Percentiles rank a stretch among this genome's conserved stretches.
Conservation (phyloP, 1,140 invertebrate genomes). For the Holcopasites calliopsidis region DNA sequence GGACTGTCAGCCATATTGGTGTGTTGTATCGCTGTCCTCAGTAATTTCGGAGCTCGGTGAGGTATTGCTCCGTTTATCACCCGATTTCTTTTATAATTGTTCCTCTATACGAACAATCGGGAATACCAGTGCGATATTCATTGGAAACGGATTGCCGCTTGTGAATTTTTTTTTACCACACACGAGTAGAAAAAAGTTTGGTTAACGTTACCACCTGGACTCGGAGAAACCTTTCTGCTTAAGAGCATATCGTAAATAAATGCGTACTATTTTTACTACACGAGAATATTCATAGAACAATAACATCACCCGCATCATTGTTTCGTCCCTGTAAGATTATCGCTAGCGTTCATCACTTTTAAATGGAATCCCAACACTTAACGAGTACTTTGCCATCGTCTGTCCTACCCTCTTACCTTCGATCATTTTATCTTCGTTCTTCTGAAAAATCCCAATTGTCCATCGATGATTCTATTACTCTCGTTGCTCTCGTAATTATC, state of each 20-base stretch:
- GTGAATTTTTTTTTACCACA: constrained; percentile 52
- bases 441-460: background rate
- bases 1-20: constrained; percentile 79
- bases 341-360: background rate
- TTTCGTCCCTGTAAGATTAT: background rate
- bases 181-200: constrained; percentile 75
- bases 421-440: background rate
- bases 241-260: constrained; percentile 60
- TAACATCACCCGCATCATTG: background rate
- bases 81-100: background rate
- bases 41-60: constrained; percentile 76
- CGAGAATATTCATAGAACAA: background rate
- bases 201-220: constrained; percentile 78
- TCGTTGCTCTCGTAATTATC: background rate
- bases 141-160: background rate
- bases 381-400: constrained; percentile 28
- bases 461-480: background rate
- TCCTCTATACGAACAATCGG: background rate
- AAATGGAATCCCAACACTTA: background rate
- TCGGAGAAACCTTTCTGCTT: constrained; percentile 58
- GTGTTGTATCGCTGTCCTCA: constrained; percentile 79
- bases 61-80: constrained; percentile 65
- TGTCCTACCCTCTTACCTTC: constrained; percentile 32
- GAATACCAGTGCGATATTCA: background rate
- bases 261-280: constrained; percentile 14